phyloP scores from a whole-genome alignment of 2,797 vertebrate species.

The Craterocephalus amniculus region DNA sequence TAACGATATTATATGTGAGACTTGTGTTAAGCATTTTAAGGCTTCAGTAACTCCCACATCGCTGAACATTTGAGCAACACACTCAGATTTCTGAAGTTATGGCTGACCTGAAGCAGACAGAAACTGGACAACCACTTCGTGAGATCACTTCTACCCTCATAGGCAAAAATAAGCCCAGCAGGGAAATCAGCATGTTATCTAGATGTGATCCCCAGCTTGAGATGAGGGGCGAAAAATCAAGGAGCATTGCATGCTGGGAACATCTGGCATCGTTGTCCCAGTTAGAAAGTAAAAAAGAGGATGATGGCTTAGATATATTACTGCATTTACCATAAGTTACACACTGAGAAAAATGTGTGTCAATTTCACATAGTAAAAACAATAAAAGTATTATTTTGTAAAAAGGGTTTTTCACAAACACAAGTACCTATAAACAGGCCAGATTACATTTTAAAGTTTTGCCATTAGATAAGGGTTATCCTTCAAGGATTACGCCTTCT shows the following conservation, averaged over 20 bases:
- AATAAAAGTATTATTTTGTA: not conserved
- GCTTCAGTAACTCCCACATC: conserved; percentile 17
- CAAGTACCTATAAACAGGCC: not conserved
- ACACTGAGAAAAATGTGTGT: not conserved
- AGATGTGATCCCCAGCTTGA: conserved; percentile 26
- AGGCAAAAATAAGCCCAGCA: conserved; percentile 32
- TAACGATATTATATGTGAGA: not conserved
- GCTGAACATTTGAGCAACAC: conserved; percentile 13
- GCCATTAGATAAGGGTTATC: not conserved
- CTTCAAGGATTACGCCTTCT: not conserved
- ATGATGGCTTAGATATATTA: not conserved
- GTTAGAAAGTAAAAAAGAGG: not conserved
- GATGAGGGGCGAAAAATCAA: not conserved
- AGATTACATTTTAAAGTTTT: not conserved
- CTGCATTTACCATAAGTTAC: too few relatives aligned
- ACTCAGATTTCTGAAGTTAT: conserved; percentile 29
- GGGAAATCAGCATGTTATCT: conserved; percentile 44
- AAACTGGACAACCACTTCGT: conserved; percentile 46
- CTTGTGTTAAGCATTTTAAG: conserved; percentile 9
- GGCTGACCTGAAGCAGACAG: conserved; percentile 35
- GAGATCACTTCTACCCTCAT: conserved; percentile 32
- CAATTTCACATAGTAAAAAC: not conserved
- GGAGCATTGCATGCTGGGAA: conserved; percentile 25
- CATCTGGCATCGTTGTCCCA: conserved; percentile 15
- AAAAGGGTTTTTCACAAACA: not conserved